These are phyloP conservation scores for Neomorphus geoffroyi DNA, from an alignment of 2,797 vertebrate species.

Conservation along the genomic window DNA sequence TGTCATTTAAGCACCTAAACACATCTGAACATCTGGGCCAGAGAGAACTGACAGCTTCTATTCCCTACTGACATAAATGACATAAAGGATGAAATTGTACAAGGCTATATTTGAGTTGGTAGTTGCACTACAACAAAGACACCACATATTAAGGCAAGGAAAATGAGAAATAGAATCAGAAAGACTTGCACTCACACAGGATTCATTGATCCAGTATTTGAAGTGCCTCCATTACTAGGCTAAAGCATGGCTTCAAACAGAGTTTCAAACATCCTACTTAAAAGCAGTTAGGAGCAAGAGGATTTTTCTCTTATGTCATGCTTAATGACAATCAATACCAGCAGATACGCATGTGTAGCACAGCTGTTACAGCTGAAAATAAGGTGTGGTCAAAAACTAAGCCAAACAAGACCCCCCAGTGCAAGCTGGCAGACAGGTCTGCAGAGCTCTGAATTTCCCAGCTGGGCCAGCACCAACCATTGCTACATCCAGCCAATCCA, in stretches of 20 bases:
- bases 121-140: slow-evolving; percentile 7
- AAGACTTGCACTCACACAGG: background rate
- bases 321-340: background rate
- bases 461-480: fast-evolving
- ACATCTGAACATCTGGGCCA: background rate
- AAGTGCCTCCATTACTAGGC: background rate
- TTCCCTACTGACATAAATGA: background rate
- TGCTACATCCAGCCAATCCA: background rate
- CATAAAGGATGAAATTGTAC: background rate
- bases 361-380: background rate
- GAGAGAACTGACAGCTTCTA: background rate
- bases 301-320: background rate
- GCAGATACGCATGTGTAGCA: fast-evolving
- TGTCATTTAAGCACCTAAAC: slow-evolving; percentile 7
- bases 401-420: background rate
- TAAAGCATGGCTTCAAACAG: slow-evolving; percentile 22
- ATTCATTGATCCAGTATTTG: slow-evolving; percentile 20
- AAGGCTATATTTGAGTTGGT: background rate
- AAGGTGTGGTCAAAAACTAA: background rate
- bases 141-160: background rate
- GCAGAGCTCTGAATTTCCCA: background rate
- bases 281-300: background rate
- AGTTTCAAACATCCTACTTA: background rate
- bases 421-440: background rate
- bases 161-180: slow-evolving; percentile 21